Base-by-base conservation (phyloP, 2,113 vertebrate genomes). In the Brienomyrus longianalis region DNA sequence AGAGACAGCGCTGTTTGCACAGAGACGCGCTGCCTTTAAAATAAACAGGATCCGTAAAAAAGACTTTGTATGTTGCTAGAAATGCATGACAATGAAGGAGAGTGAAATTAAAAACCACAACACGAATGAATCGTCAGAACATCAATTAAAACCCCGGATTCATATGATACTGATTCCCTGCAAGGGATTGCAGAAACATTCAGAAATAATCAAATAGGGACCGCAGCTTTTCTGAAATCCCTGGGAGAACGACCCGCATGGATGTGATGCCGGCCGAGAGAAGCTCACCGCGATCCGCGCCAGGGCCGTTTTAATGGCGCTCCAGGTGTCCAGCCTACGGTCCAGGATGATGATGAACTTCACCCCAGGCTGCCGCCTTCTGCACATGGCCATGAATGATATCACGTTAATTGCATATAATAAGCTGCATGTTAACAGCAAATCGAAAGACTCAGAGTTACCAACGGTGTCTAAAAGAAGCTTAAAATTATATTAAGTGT, bases 311-410 rank as follows among this genome's bases (percentile, higher is more conserved):
- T 98, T 99, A 92, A 99, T 96, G 0, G 98, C 99, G 90, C 96
- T 95, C 98, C 98, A 99, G 0, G 98, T 98, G 91, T 99, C 98
- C 95, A 98, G 84, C 94, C 98, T 96, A 94, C 98, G 95, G 91
- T 99, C 98, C 96, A 99, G 94, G 94, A 99, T 97, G 88, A 99
- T 93, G 94, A 97, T 99, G 93, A 99, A 99, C 93, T 96, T 97
- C 50, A 96, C 96, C 59, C 97, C 97, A 9, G 97, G 95, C 92
- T 97, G 97, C 88, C 96, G 95, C 54, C 96, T 95, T 93, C 98
- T 99, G 92, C 0, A 92, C 94, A 9, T 21, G 90, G 45, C 35
- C 74, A 77, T 77, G 11, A 77, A 43, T 39, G 74, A 43, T 35
- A 77, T 77, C 19, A 19, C 13, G 17, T 77, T 77, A 77, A 19